A percentile compares a stretch with the other conserved stretches of the same genome.
These are phyloP conservation scores for Lysiphlebus fabarum DNA, from an alignment of 1,140 invertebrate genomes.

Conservation along the genomic window DNA sequence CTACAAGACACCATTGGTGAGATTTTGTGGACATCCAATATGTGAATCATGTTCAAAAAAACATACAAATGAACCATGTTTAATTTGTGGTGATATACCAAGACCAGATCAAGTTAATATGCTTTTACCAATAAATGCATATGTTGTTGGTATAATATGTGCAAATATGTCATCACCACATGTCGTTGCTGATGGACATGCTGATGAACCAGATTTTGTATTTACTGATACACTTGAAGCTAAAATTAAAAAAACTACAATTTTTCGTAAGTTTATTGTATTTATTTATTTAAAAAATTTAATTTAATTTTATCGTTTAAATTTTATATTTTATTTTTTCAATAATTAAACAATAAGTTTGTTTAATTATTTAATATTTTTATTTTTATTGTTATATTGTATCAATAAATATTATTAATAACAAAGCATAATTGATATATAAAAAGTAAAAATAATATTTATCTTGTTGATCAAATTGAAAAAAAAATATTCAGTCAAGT, in stretches of 20 bases:
- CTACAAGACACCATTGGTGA: conserved; percentile 38
- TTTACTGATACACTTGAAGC: conserved; percentile 28
- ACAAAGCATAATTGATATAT: too few relatives aligned
- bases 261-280: too few relatives aligned
- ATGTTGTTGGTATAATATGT: conserved; percentile 34
- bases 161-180: conserved; percentile 1
- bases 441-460: too few relatives aligned
- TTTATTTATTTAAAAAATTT: too few relatives aligned
- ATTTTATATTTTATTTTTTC: too few relatives aligned
- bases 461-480: too few relatives aligned
- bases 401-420: too few relatives aligned
- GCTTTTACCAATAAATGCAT: conserved; percentile 34
- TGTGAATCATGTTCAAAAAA: conserved; percentile 40
- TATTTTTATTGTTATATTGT: too few relatives aligned
- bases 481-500: too few relatives aligned
- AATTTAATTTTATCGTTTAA: too few relatives aligned
- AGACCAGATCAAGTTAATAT: neutral
- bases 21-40: conserved; percentile 49
- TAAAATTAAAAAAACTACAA: conserved; percentile 21
- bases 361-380: too few relatives aligned
- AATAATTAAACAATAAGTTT: too few relatives aligned
- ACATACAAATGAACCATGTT: conserved; percentile 19
- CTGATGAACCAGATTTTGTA: conserved; percentile 31
- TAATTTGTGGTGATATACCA: conserved; percentile 20
- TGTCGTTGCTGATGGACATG: neutral